Evolutionary conservation across 2,797 vertebrate genomes (phyloP), one percentile per base, ranked within the genome.

Genomic region (Pantherophis alleghaniensis): DNA sequence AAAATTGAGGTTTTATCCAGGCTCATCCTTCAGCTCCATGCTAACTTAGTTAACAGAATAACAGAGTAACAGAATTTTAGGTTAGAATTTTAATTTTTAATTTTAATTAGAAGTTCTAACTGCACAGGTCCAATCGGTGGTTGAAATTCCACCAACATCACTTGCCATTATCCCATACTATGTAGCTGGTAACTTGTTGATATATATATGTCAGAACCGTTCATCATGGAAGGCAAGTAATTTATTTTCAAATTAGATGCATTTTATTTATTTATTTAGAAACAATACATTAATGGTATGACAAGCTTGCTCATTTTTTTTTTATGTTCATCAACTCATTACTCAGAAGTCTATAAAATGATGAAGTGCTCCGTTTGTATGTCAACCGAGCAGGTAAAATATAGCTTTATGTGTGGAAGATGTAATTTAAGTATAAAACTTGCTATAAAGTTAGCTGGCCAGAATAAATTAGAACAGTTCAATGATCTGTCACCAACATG

Each of bases 201-300:
- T 86, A 91, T 90, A 93, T 92, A 93, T 91, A 94, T 90, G 94
- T 96, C 95, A 96, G 88, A 95, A 95, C 13, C 47, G 11, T 63
- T 95, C 88, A 32, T 89, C 1, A 0, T 2, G 74, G 94, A 90
- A 95, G 95, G 93, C 61, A 95, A 92, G 90, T 91, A 93, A 94
- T 96, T 96, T 96, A 90, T 92, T 95, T 96, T 83, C 92, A 94
- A 97, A 95, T 97, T 96, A 94, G 59, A 91, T 94, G 79, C 37
- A 95, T 97, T 97, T 93, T 60, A 24, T 69, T 87, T 86, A 53
- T 63, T 12, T 47, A 14, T 86, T 92, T 89, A 28, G 69, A 95
- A 95, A 69, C 87, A 92, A 12, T 28, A 37, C 3, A 20, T 42
- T 92, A 89, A 60, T 91, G 90, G 92, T 0, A 0, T 93, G 93